Evolutionary conservation across 1,140 invertebrate species (phyloP).

Genomic region (Drosophila neocordata): DNA sequence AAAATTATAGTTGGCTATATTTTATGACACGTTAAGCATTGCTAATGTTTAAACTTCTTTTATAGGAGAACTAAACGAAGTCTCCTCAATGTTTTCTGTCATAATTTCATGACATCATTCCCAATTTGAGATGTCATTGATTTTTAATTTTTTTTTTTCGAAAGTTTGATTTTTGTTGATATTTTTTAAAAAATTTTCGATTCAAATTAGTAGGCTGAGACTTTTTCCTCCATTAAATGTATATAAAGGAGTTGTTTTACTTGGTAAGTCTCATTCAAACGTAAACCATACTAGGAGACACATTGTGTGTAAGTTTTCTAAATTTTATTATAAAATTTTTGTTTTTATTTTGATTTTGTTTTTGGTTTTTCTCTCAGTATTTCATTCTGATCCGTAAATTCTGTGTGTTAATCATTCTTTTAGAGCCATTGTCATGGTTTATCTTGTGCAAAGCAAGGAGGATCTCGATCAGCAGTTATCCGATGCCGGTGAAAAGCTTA

Average conservation of each 20-base stretch:
- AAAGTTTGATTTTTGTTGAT: no score
- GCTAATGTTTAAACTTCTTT: background rate
- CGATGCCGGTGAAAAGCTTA: conserved; percentile 90
- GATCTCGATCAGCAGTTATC: conserved; percentile 83
- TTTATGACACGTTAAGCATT: background rate
- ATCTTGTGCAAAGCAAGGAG: conserved; percentile 83
- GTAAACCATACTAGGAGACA: background rate
- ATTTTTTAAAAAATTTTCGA: no score
- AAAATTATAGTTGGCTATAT: background rate
- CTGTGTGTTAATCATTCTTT: no score
- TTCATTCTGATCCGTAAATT: no score
- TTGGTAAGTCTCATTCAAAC: background rate
- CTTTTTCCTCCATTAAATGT: background rate
- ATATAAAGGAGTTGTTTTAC: background rate
- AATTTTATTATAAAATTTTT: background rate
- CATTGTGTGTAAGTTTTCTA: background rate
- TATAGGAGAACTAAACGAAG: background rate
- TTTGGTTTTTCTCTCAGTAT: background rate
- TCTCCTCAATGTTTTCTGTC: background rate
- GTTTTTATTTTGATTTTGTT: background rate
- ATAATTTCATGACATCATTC: background rate
- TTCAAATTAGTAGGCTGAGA: no score
- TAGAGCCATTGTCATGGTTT: conserved; percentile 48
- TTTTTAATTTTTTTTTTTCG: no score
- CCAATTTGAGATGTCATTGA: no score